Conservation (phyloP, 2,113 vertebrate species). For the Chinchilla lanigera region DNA sequence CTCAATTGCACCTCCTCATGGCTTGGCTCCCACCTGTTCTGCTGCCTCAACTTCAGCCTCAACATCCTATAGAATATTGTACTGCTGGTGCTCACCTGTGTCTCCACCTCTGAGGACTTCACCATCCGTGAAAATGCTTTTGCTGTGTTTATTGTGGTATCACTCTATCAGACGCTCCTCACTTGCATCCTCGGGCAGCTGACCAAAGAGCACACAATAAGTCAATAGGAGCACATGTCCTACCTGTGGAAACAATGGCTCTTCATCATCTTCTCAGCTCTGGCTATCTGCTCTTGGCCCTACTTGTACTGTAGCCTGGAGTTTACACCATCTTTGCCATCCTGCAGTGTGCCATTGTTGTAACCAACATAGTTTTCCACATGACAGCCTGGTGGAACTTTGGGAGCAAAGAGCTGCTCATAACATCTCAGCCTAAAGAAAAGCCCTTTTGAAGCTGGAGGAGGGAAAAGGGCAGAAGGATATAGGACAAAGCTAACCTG, state of each 20-base stretch:
- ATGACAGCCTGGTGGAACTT: slow-evolving; percentile 97
- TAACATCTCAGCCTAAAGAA: slow-evolving; percentile 91
- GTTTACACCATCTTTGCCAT: slow-evolving; percentile 95
- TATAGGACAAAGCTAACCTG: slow-evolving; percentile 16
- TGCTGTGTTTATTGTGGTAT: slow-evolving; percentile 90
- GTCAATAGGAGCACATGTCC: slow-evolving; percentile 92
- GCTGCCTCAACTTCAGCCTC: slow-evolving; percentile 87
- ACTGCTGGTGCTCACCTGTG: slow-evolving; percentile 93
- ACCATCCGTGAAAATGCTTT: slow-evolving; percentile 92
- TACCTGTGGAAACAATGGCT: slow-evolving; percentile 92
- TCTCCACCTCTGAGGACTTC: slow-evolving; percentile 93
- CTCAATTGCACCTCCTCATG: slow-evolving; percentile 82
- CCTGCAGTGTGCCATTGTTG: slow-evolving; percentile 95
- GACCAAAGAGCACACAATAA: slow-evolving; percentile 89
- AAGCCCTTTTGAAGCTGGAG: slow-evolving; percentile 80
- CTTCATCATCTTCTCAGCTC: slow-evolving; percentile 86
- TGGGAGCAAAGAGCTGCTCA: slow-evolving; percentile 92
- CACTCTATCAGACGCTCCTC: slow-evolving; percentile 93
- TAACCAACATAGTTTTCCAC: slow-evolving; percentile 98
- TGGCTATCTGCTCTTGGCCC: slow-evolving; percentile 93
- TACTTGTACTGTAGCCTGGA: slow-evolving; percentile 93
- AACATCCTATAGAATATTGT: no score
- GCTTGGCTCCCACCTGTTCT: slow-evolving; percentile 86
- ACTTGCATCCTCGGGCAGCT: slow-evolving; percentile 94
- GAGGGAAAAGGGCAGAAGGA: not conserved